These are phyloP conservation scores for Diaperis boleti DNA, from an alignment of 2,888 invertebrate genomes.

Conservation along the genomic window DNA sequence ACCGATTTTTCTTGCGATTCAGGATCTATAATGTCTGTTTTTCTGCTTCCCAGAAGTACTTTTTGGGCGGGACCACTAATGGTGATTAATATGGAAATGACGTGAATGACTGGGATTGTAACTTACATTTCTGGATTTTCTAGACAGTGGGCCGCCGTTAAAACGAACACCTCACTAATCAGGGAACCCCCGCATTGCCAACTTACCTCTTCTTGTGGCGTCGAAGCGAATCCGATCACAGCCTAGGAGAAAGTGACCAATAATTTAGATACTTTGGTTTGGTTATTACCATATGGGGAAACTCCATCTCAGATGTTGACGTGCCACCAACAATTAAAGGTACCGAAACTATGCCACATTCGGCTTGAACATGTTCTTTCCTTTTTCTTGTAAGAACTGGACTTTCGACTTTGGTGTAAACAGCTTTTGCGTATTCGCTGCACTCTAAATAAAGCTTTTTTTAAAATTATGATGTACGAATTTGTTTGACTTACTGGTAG, in stretches of 20 bases:
- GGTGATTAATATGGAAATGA: no score
- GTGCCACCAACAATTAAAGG: conserved; percentile 62
- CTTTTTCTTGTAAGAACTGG: conserved; percentile 4
- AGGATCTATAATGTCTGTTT: conserved; percentile 62
- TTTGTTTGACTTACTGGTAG: no score
- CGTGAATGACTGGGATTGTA: no score
- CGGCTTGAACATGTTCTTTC: conserved; percentile 12
- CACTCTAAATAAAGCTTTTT: conserved; percentile 37
- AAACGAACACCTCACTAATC: conserved; percentile 69
- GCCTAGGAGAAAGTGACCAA: conserved; percentile 42
- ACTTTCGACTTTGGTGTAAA: conserved; percentile 15
- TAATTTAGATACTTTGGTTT: neutral
- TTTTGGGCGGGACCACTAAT: conserved; percentile 63
- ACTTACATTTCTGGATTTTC: conserved; percentile 45
- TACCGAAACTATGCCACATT: conserved; percentile 31
- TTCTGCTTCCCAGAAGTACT: conserved; percentile 66
- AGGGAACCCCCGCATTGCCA: conserved; percentile 73
- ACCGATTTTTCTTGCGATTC: conserved; percentile 50
- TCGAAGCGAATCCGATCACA: conserved; percentile 47
- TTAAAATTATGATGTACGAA: no score
- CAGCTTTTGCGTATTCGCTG: conserved; percentile 34
- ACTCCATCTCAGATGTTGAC: conserved; percentile 64
- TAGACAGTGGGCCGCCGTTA: conserved; percentile 74
- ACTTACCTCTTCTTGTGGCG: conserved; percentile 42
- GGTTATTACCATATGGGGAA: conserved; percentile 72